A percentile compares a stretch with the other conserved stretches of the same genome.
Conservation (phyloP, 2,888 invertebrate genomes). For the Ctena decussata region DNA sequence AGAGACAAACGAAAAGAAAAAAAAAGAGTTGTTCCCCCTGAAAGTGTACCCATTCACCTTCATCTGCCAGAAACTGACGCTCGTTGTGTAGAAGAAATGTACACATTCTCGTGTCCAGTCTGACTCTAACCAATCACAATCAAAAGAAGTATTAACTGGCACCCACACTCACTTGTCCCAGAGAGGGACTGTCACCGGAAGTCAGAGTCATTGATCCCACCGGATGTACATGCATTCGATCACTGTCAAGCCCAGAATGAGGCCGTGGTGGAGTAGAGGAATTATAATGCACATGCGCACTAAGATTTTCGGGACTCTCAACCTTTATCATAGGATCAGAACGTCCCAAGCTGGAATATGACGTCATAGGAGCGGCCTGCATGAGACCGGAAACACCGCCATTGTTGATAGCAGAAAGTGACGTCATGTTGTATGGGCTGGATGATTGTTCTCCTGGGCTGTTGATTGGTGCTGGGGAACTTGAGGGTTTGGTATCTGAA, state of each 20-base stretch:
- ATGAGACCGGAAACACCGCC: slow-evolving; percentile 46
- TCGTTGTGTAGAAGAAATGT: too few species aligned
- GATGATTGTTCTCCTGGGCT: slow-evolving; percentile 37
- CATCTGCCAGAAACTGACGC: too few species aligned
- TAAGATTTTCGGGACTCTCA: slow-evolving; percentile 70
- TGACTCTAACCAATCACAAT: too few species aligned
- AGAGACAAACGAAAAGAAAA: too few species aligned
- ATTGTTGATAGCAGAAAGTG: slow-evolving; percentile 59
- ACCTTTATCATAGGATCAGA: slow-evolving; percentile 58
- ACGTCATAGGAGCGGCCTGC: slow-evolving; percentile 29
- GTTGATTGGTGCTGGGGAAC: slow-evolving; percentile 25
- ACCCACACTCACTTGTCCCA: slow-evolving; percentile 70
- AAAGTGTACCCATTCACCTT: too few species aligned
- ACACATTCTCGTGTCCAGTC: too few species aligned
- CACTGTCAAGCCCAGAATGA: slow-evolving; percentile 62
- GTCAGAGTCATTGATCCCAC: slow-evolving; percentile 52
- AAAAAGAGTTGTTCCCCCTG: too few species aligned
- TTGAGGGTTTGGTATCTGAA: slow-evolving; percentile 67
- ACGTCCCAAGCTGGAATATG: slow-evolving; percentile 39
- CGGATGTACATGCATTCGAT: slow-evolving; percentile 61
- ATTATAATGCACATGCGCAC: slow-evolving; percentile 65
- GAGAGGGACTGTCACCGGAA: slow-evolving; percentile 53
- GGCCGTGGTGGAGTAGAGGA: slow-evolving; percentile 64
- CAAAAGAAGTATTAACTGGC: slow-evolving; percentile 53
- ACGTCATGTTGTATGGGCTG: slow-evolving; percentile 49